Conservation (phyloP, 1,140 invertebrate genomes). For the Dufourea novaeangliae region DNA sequence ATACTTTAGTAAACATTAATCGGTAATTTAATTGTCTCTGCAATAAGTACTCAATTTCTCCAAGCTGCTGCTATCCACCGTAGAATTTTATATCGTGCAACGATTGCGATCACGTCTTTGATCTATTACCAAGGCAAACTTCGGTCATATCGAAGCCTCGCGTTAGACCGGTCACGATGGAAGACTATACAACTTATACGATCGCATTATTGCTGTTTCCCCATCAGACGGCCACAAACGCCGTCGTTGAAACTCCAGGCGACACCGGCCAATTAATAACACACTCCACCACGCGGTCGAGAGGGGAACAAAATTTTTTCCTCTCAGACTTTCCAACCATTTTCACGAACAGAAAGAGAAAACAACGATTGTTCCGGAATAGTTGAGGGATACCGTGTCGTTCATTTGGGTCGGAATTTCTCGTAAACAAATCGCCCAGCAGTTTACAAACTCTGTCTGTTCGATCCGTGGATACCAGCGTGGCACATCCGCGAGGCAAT, state of each 20-base stretch:
- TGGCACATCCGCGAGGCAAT: not conserved
- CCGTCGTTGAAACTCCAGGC: not conserved
- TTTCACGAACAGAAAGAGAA: not conserved
- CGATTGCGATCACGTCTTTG: not conserved
- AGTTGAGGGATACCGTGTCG: not conserved
- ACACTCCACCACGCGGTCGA: not conserved
- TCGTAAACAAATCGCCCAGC: constrained; percentile 17
- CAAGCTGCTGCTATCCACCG: not conserved
- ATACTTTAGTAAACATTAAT: too few relatives aligned
- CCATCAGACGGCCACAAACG: not conserved
- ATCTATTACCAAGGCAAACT: not conserved
- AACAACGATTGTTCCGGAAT: not conserved
- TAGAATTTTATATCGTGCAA: not conserved
- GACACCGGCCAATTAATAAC: constrained; percentile 21
- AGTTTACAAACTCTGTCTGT: constrained; percentile 23
- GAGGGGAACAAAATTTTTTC: not conserved
- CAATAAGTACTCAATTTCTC: too few relatives aligned
- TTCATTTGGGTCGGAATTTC: not conserved
- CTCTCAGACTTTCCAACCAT: not conserved
- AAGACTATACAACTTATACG: not conserved
- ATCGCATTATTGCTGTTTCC: not conserved
- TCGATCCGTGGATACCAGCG: too few relatives aligned
- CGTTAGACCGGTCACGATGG: not conserved
- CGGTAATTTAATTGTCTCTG: too few relatives aligned
- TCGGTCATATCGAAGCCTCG: not conserved